Evolutionary conservation across 2,888 invertebrate species (phyloP), one percentile per base, ranked within the genome.

Genomic region (Oasisia sp.): DNA sequence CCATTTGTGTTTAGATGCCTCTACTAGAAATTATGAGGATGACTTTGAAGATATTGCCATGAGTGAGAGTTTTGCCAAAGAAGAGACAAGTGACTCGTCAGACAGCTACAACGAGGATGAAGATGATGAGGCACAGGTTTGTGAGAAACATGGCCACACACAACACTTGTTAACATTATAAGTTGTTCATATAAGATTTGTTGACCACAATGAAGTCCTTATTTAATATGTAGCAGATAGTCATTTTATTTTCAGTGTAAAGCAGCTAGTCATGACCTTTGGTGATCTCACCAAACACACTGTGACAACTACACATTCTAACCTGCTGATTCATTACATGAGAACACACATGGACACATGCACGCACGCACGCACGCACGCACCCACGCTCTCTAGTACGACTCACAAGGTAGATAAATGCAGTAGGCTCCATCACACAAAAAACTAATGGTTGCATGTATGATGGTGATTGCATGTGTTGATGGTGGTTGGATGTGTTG

Each of bases 11-110:
- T 19, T 93, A 95, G 96, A 95, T 50, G 94, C 94, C 58, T 92
- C 95, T 91, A 95, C 95, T 11, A 95, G 95, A 1, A 94, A 95
- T 27, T 96, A 96, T 94, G 94, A 94, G 89, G 96, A 96, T 93
- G 96, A 96, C 93, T 96, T 96, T 95, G 96, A 96, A 92, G 94
- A 94, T 38, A 74, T 74, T 27, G 74, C 14, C 74, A n/a, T 74
- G 74, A 74, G 74, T 19, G 74, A 74, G 74, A 74, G 74, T 27
- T 74, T 74, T 74, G 74, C 74, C 5, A 74, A 19, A 74, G 19
- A 74, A 74, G 74, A 2, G 14, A 50, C 50, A 14, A 50, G 50
- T 8, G 50, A 74, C 27, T 74, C 74, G n/a, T 74, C 74, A 19
- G n/a, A 92, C n/a, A 91, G 44, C 4, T 91, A 44, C 32, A 92